phyloP scores from a whole-genome alignment of 2,888 invertebrate species.

The Euplagia quadripunctaria region DNA sequence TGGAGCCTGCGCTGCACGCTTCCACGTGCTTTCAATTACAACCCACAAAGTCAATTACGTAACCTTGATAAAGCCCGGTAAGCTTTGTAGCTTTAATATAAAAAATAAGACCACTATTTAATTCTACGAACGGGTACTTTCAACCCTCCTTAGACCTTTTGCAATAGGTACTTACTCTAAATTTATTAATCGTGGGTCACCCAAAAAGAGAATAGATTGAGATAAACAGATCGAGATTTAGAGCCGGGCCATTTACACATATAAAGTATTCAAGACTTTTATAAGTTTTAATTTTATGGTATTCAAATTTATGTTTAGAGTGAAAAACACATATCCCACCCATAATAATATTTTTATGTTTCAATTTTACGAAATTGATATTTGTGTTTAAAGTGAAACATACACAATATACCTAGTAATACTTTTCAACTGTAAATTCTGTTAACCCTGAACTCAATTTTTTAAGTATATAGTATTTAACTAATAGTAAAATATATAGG shows the following conservation, averaged over 20 bases:
- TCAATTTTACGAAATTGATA: not conserved
- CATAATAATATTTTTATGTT: not conserved
- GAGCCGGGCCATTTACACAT: slow-evolving; percentile 5
- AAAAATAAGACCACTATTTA: slow-evolving; percentile 32
- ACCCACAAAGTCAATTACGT: slow-evolving; percentile 50
- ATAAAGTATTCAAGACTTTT: slow-evolving; percentile 21
- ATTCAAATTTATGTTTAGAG: not conserved
- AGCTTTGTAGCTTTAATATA: slow-evolving; percentile 42
- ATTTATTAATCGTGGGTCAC: slow-evolving; percentile 12
- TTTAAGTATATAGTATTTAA: no score
- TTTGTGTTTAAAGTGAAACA: not conserved
- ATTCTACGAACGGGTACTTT: slow-evolving; percentile 26
- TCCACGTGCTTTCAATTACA: slow-evolving; percentile 69
- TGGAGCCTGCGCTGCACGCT: slow-evolving; percentile 55
- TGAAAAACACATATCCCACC: not conserved
- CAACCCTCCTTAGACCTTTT: slow-evolving; percentile 2
- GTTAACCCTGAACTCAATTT: no score
- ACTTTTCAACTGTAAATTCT: no score
- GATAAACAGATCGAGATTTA: slow-evolving; percentile 11
- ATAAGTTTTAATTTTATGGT: not conserved
- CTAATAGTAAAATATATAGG: no score
- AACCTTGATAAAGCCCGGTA: slow-evolving; percentile 21
- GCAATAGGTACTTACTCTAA: slow-evolving; percentile 21
- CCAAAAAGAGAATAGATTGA: slow-evolving; percentile 25
- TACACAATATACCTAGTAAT: no score